These are phyloP conservation scores for zebrafish (Danio rerio) DNA, from an alignment of 2,113 vertebrate genomes.

Conservation along the genomic window DNA sequence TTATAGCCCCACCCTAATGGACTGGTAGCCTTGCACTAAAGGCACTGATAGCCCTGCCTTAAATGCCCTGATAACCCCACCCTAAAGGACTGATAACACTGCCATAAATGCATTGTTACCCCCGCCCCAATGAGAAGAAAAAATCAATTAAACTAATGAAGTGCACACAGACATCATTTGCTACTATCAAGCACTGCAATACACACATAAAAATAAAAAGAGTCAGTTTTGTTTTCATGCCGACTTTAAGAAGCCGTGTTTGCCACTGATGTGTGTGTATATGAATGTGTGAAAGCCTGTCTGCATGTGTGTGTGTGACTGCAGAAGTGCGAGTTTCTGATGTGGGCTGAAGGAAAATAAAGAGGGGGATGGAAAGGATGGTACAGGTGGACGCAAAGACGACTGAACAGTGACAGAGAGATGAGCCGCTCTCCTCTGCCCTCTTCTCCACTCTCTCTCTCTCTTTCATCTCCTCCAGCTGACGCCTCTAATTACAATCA, in stretches of 20 bases:
- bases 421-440: constrained; percentile 38
- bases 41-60: too few species aligned
- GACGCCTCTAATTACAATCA: constrained; percentile 49
- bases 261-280: background rate
- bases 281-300: background rate
- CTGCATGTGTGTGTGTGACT: background rate
- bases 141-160: too few species aligned
- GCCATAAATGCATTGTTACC: too few species aligned
- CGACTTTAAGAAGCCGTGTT: background rate
- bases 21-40: too few species aligned
- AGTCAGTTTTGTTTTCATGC: too few species aligned
- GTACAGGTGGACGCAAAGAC: constrained; percentile 30
- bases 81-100: too few species aligned
- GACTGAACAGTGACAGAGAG: constrained; percentile 24
- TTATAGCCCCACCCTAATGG: too few species aligned
- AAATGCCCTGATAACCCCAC: too few species aligned
- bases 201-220: too few species aligned
- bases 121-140: too few species aligned
- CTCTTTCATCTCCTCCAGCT: constrained; percentile 32
- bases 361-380: constrained; percentile 26
- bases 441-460: constrained; percentile 10
- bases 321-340: constrained; percentile 10
- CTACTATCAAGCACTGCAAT: too few species aligned
- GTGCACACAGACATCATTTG: too few species aligned
- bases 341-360: constrained; percentile 30